Evolutionary conservation across 53 echinoderm and acorn worm genomes (phyloP).

Genomic region (Glandiceps talaboti): DNA sequence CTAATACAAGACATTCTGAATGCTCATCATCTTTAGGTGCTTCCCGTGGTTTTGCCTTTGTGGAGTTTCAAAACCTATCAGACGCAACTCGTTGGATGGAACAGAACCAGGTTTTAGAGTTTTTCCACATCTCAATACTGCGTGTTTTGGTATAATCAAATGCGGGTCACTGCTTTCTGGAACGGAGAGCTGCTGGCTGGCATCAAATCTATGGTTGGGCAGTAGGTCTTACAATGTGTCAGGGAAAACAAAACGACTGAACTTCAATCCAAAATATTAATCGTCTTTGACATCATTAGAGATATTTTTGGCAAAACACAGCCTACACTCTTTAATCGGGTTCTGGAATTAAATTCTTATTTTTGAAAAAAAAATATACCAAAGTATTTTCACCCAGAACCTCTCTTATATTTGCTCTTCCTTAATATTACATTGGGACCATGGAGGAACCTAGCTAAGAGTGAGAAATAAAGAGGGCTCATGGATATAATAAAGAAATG

Average conservation of each 20-base stretch:
- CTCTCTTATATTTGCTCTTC: too few species aligned
- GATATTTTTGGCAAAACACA: too few species aligned
- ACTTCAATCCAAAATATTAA: too few species aligned
- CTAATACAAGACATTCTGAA: slow-evolving; percentile 21
- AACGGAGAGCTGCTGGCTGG: background rate
- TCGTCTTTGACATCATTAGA: too few species aligned
- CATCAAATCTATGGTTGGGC: background rate
- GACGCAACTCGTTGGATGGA: slow-evolving; percentile 99
- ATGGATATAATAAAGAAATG: too few species aligned
- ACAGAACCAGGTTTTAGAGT: slow-evolving; percentile 91
- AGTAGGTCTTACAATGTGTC: background rate
- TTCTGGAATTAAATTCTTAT: too few species aligned
- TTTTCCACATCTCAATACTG: slow-evolving; percentile 2
- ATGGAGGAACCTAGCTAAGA: too few species aligned
- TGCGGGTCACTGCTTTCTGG: background rate
- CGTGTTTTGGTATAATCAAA: background rate
- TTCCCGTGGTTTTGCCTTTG: slow-evolving; percentile 99
- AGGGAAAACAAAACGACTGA: background rate
- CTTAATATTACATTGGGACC: too few species aligned
- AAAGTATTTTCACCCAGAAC: too few species aligned
- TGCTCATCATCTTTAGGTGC: slow-evolving; percentile 64
- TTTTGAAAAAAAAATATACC: too few species aligned
- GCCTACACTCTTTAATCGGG: too few species aligned
- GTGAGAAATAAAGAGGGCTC: too few species aligned
- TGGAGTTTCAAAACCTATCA: slow-evolving; percentile 99